Evolutionary conservation across 2,797 vertebrate species (phyloP).

Genomic region (Cyclopterus lumpus): DNA sequence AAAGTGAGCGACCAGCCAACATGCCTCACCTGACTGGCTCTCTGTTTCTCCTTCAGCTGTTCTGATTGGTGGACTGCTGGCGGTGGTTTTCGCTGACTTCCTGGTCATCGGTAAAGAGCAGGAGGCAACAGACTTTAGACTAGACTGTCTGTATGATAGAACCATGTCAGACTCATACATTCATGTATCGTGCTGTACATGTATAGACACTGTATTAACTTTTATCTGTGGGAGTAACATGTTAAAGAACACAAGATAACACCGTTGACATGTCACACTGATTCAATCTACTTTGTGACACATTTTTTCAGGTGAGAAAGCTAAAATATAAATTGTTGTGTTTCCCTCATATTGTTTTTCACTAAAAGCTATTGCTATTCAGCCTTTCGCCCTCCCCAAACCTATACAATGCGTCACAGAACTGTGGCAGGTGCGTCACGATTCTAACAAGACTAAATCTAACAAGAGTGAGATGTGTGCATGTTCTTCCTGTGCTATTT

Average conservation of each 20-base stretch:
- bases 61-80: constrained; percentile 86
- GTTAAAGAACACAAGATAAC: not conserved
- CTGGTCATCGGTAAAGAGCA: constrained; percentile 86
- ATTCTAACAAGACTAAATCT: not conserved
- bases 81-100: constrained; percentile 87
- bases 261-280: constrained; percentile 1
- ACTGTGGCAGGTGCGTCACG: not conserved
- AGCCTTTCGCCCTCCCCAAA: not conserved
- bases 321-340: not conserved
- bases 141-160: constrained; percentile 55
- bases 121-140: constrained; percentile 75
- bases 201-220: not conserved
- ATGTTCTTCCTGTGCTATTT: not conserved
- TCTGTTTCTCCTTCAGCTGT: constrained; percentile 85
- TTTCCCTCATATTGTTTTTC: not conserved
- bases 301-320: not conserved
- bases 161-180: constrained; percentile 2
- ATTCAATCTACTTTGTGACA: not conserved
- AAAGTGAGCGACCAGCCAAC: constrained; percentile 67
- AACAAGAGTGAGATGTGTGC: not conserved
- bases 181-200: constrained; percentile 7
- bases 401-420: not conserved
- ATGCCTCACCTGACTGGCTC: constrained; percentile 77
- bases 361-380: not conserved
- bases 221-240: not conserved